Base-by-base conservation (phyloP, 2,113 vertebrate genomes). In the Tragelaphus strepsiceros region DNA sequence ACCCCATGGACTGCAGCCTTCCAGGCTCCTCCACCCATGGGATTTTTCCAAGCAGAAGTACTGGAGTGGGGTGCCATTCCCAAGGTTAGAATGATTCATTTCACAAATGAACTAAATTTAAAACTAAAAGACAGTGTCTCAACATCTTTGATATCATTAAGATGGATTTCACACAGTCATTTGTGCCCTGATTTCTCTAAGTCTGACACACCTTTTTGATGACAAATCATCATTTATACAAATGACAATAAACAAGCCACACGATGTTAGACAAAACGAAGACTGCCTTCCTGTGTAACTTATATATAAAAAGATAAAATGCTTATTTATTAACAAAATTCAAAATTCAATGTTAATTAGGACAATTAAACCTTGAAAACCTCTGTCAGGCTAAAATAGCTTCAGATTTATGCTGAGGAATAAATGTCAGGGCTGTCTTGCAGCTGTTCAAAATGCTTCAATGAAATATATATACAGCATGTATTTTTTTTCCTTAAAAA, bases 261-360 rank as follows among this genome's bases (percentile, higher is more conserved):
- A 91, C 4, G n/a, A 24, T 88, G 6, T 54, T 51, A 74, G 49
- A 71, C 19, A 15, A 88, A 86, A 90, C 17, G 91, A 95, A 32
- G 22, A 96, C 81, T 78, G 22, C 17, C 9, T 77, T n/a, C 19
- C 11, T 56, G 67, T 53, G 14, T 54, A 83, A 97, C 43, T 86
- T n/a, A 51, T 53, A 94, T n/a, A 58, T 77, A 91, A 81, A 49
- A 61, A 35, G 7, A 97, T 51, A 88, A 90, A 84, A 90, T 67
- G 26, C 6, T 84, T 83, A 62, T 84, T 77, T 17, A 86, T 71
- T 35, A 71, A 28, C 17, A 89, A 88, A 95, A 97, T 92, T 96
- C 58, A 64, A 93, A 95, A 64, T 92, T 97, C 81, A 95, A 39
- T 94, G 81, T 95, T 95, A 97, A 97, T 49, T 77, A 87, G 88